Conservation (phyloP, 2,113 vertebrate genomes). For the Colius striatus region DNA sequence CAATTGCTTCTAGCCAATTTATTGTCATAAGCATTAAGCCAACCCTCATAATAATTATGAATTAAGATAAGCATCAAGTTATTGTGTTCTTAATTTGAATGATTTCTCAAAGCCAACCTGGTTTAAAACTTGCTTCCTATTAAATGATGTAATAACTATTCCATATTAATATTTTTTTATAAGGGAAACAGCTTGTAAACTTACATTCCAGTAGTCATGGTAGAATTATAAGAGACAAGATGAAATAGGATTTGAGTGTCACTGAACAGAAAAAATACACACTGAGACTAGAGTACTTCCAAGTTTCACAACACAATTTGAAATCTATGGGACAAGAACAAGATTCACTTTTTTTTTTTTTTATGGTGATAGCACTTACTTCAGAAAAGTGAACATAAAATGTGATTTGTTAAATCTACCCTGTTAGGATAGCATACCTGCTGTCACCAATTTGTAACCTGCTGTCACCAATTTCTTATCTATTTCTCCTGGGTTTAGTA, state of each 20-base stretch:
- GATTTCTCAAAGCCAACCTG: background rate
- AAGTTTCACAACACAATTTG: background rate
- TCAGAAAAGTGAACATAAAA: constrained; percentile 59
- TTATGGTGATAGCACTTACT: background rate
- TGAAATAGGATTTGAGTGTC: background rate
- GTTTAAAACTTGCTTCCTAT: background rate
- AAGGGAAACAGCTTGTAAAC: background rate
- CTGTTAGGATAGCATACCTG: constrained; percentile 20
- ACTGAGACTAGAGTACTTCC: background rate
- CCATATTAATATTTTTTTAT: background rate
- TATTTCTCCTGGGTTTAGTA: background rate
- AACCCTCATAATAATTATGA: background rate
- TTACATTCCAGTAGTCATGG: background rate
- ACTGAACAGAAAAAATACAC: background rate
- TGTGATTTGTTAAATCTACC: constrained; percentile 48
- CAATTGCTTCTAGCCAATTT: background rate
- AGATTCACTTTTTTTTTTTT: background rate
- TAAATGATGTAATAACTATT: background rate
- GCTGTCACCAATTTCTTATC: constrained; percentile 49
- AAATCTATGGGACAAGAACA: background rate
- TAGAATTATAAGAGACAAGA: background rate
- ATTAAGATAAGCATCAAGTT: background rate
- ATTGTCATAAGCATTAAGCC: background rate
- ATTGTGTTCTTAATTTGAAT: background rate
- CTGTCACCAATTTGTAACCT: constrained; percentile 59